Base-by-base conservation (phyloP, 2,888 invertebrate species). In the Deilephila porcellus region DNA sequence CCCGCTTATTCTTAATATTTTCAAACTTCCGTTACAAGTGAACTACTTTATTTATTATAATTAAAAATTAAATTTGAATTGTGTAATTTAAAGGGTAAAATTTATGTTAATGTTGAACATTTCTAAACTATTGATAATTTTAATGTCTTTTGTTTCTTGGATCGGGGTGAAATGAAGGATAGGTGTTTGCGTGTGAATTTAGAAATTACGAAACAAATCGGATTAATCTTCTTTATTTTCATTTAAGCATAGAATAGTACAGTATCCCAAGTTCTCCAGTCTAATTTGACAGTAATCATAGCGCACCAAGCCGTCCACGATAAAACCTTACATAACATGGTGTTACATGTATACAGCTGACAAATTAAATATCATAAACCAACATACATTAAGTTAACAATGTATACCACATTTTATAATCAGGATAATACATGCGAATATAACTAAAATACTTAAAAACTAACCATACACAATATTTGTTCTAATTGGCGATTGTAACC, bases 181-280 rank as follows among this genome's bases (percentile, higher is more conserved):
- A 45, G 0, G 45, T 3, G 45, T 14, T 25, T 25, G 25, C 25
- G 14, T 3, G 11, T 17, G 76, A 72, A 17, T 45, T 62, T 82
- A 83, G 76, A 78, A 84, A 83, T 25, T 25, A 80, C 79, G 70
- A 75, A 75, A 45, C 60, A 45, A 53, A 73, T 90, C 84, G 81
- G 92, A 91, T 93, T 93, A 92, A 92, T 93, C 88, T 89, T 92
- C 89, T 94, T 94, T 93, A 93, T 94, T 94, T 93, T 92, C 91
- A 92, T 88, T 92, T 93, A 94, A 94, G 94, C 94, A 94, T 93
- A 94, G 92, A 94, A 91, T 93, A 94, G 91, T 93, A 94, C 92
- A 93, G 88, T 93, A 91, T 88, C 88, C 87, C 91, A 90, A 89
- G 86, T 89, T 89, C 87, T 87, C 92, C 92, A 92, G 92, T 91